These are phyloP conservation scores for Coregonus ussuriensis DNA, from an alignment of 2,797 vertebrate species.

Conservation along the genomic window DNA sequence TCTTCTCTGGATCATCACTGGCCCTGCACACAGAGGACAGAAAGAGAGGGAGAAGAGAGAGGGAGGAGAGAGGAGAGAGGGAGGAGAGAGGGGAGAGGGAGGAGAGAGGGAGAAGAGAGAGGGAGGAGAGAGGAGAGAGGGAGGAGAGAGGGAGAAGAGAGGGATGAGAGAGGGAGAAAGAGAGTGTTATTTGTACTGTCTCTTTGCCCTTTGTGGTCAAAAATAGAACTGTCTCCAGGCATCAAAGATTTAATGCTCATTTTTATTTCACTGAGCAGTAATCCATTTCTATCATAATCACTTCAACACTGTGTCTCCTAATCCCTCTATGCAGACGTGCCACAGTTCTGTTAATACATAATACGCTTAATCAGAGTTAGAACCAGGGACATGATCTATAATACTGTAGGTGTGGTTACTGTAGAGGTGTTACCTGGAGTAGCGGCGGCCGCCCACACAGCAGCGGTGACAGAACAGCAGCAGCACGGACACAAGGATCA, in stretches of 20 bases:
- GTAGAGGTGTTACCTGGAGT: constrained; percentile 80
- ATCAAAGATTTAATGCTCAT: constrained; percentile 15
- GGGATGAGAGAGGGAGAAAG: neutral
- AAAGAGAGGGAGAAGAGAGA: neutral
- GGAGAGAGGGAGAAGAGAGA: no score
- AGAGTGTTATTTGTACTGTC: neutral
- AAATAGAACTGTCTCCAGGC: constrained; percentile 7
- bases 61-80: neutral
- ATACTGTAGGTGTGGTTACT: neutral
- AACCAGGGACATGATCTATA: no score
- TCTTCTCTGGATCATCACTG: constrained; percentile 94
- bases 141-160: constrained; percentile 9
- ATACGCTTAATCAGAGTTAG: no score
- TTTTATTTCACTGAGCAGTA: constrained; percentile 10
- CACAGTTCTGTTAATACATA: neutral
- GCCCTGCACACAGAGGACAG: constrained; percentile 72
- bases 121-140: neutral
- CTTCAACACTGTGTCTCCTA: constrained; percentile 2
- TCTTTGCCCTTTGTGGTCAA: neutral
- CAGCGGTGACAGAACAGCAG: constrained; percentile 90
- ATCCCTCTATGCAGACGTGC: constrained; percentile 11
- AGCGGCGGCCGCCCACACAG: constrained; percentile 82
- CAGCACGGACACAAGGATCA: constrained; percentile 88
- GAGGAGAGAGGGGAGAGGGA: constrained; percentile 11
- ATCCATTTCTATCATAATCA: constrained; percentile 15